Conservation (phyloP, 1,140 invertebrate genomes). For the Anadara kagoshimensis region DNA sequence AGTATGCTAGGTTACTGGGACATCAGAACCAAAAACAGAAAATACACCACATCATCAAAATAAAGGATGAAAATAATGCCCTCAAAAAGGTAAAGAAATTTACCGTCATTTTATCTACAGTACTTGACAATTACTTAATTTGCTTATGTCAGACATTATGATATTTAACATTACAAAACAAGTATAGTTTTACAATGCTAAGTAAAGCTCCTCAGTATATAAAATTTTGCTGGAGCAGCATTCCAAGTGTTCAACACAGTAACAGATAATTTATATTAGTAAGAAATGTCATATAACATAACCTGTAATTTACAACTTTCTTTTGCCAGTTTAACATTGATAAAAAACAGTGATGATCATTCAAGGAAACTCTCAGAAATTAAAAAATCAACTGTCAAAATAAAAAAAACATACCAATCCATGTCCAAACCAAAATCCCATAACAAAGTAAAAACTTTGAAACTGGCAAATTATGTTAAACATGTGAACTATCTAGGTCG, state of each 20-base stretch:
- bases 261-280: no score
- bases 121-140: not conserved
- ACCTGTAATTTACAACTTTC: no score
- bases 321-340: no score
- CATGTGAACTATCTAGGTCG: no score
- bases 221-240: not conserved
- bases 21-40: slow-evolving; percentile 83
- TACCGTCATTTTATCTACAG: not conserved
- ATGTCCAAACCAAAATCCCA: no score
- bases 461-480: no score
- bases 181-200: not conserved
- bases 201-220: not conserved
- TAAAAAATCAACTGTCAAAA: no score
- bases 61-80: slow-evolving; percentile 78
- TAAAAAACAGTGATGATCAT: no score
- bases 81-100: slow-evolving; percentile 77
- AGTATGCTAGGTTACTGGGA: slow-evolving; percentile 80
- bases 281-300: no score
- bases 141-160: not conserved
- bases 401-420: no score
- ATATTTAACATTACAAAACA: not conserved
- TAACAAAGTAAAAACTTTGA: no score
- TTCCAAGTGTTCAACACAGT: not conserved
- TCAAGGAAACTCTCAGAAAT: no score
- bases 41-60: slow-evolving; percentile 79